Conservation (phyloP, 2,113 vertebrate genomes). For the Otocyon megalotis region DNA sequence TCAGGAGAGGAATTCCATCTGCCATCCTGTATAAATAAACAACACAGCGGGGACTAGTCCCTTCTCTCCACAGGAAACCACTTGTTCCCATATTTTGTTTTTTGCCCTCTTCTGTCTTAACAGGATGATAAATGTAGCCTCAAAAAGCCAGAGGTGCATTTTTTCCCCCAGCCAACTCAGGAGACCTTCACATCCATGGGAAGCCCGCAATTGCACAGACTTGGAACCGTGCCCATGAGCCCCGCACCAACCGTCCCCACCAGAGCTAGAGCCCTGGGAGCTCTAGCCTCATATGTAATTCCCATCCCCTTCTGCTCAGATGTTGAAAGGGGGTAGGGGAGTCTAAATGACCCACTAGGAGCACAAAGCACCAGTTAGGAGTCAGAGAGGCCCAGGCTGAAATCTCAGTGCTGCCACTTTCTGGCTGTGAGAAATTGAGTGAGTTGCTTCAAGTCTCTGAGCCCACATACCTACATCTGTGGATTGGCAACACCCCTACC, state of each 20-base stretch:
- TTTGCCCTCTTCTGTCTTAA: background rate
- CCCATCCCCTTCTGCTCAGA: background rate
- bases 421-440: background rate
- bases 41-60: background rate
- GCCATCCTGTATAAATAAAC: slow-evolving; percentile 42
- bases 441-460: background rate
- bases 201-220: background rate
- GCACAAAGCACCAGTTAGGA: background rate
- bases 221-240: background rate
- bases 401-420: background rate
- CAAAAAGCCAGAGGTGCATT: slow-evolving; percentile 32
- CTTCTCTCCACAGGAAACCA: slow-evolving; percentile 32
- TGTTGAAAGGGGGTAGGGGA: background rate
- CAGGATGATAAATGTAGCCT: slow-evolving; percentile 30
- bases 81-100: slow-evolving; percentile 31
- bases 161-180: background rate
- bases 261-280: background rate
- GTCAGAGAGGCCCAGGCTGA: background rate
- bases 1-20: slow-evolving; percentile 62
- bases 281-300: accelerated
- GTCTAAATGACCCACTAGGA: background rate
- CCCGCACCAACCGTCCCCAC: background rate
- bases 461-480: background rate
- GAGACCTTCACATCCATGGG: background rate
- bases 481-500: background rate